Evolutionary conservation across 2,797 vertebrate genomes (phyloP).

Genomic region (Sandelia bainsii): DNA sequence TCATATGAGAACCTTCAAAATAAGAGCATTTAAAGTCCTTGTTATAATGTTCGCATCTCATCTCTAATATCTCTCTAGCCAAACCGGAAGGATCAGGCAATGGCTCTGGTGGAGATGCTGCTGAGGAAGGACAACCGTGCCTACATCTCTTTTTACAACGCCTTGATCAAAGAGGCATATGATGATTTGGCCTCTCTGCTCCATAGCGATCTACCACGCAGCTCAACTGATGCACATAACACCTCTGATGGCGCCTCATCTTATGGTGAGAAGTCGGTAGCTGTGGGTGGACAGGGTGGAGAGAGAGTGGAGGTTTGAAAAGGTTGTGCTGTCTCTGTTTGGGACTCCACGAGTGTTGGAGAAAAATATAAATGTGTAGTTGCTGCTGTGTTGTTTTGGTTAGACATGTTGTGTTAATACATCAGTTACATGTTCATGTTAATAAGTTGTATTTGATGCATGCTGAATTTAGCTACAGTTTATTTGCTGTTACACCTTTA

Average conservation of each 20-base stretch:
- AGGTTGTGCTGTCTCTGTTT: constrained; percentile 7
- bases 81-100: constrained; percentile 88
- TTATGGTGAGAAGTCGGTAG: constrained; percentile 82
- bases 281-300: not conserved
- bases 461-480: no score
- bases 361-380: not conserved
- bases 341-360: constrained; percentile 5
- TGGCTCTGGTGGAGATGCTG: constrained; percentile 88
- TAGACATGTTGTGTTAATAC: not conserved
- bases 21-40: not conserved
- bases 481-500: not conserved
- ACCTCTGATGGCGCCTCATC: constrained; percentile 82
- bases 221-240: constrained; percentile 78
- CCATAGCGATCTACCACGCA: constrained; percentile 81
- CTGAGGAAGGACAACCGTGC: constrained; percentile 90
- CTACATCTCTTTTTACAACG: constrained; percentile 96
- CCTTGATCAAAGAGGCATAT: constrained; percentile 91
- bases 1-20: not conserved
- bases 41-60: not conserved
- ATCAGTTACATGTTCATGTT: not conserved
- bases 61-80: constrained; percentile 68
- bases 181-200: constrained; percentile 91
- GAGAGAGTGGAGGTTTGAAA: not conserved
- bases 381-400: not conserved
- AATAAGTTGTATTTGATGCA: no score